These are phyloP conservation scores for Vultur gryphus DNA, from an alignment of 2,797 vertebrate species.

Conservation along the genomic window DNA sequence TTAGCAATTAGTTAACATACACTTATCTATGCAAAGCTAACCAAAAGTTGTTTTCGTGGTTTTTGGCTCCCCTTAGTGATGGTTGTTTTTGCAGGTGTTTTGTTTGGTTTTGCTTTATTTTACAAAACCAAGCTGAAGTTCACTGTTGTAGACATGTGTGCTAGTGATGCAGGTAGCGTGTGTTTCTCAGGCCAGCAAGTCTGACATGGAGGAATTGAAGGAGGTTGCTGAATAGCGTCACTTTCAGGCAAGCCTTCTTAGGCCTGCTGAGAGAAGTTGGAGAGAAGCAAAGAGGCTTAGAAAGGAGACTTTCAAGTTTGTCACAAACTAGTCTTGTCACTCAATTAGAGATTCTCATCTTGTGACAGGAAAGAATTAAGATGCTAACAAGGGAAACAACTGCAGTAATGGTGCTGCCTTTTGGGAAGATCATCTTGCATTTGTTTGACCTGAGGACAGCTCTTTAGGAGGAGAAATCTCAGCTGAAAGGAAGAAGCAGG, in stretches of 20 bases:
- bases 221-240: neutral
- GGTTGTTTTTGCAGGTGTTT: neutral
- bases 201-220: neutral
- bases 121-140: neutral
- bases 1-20: neutral
- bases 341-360: neutral
- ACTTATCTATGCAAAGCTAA: neutral
- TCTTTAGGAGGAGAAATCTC: neutral
- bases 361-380: neutral
- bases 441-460: neutral
- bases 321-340: neutral
- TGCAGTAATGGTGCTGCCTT: neutral
- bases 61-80: neutral
- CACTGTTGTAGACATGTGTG: neutral
- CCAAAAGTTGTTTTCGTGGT: neutral
- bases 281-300: neutral
- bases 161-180: accelerated
- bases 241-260: neutral
- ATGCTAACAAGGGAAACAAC: neutral
- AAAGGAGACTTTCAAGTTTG: neutral
- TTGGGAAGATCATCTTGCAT: neutral
- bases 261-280: neutral
- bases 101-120: neutral
- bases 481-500: neutral
- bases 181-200: neutral